phyloP scores from a whole-genome alignment of 2,113 vertebrate genomes.

The Python bivittatus region DNA sequence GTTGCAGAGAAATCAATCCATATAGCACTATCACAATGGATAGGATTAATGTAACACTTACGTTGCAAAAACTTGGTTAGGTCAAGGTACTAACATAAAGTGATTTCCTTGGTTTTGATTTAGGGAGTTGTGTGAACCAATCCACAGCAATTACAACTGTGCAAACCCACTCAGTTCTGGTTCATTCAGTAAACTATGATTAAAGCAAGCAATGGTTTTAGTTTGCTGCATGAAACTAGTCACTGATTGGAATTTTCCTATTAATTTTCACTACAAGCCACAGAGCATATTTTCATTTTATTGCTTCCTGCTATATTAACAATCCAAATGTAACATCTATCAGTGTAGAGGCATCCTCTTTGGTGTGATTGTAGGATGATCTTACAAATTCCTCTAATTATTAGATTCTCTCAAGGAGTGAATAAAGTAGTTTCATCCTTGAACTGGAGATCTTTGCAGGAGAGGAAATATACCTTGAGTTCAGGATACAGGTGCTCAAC shows the following conservation, averaged over 20 bases:
- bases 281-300: not conserved
- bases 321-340: not conserved
- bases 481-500: not conserved
- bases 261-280: not conserved
- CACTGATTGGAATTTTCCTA: not conserved
- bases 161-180: not conserved
- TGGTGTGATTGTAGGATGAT: not conserved
- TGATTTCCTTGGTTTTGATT: too few species aligned
- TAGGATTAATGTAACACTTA: conserved; percentile 46
- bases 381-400: not conserved
- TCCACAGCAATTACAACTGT: not conserved
- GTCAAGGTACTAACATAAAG: conserved; percentile 58
- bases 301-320: not conserved
- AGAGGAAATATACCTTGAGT: not conserved
- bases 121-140: not conserved
- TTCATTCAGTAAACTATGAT: not conserved
- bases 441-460: not conserved
- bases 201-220: not conserved
- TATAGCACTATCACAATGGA: conserved; percentile 37
- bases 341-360: not conserved
- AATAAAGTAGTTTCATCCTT: not conserved
- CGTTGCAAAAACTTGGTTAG: conserved; percentile 47
- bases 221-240: not conserved
- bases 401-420: not conserved
- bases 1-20: conserved; percentile 55